Percentiles rank a stretch among this genome's conserved stretches.
phyloP scores from a whole-genome alignment of 2,797 vertebrate species.

The Okamejei kenojei region DNA sequence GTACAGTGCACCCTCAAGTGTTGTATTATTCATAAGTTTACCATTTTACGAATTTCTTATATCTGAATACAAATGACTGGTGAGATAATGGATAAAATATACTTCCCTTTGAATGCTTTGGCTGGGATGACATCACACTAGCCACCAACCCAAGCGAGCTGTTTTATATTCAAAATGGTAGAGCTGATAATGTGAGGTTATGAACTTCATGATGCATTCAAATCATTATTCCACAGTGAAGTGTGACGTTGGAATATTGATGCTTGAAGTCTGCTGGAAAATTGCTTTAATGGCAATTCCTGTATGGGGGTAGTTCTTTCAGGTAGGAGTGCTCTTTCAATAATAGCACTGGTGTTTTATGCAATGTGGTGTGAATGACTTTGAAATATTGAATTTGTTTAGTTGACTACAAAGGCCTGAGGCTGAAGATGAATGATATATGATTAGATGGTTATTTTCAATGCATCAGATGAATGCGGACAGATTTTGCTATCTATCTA shows the following conservation, averaged over 20 bases:
- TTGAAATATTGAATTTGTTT: conserved; percentile 3
- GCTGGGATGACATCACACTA: not conserved
- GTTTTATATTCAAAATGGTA: not conserved
- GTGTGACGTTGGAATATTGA: not conserved
- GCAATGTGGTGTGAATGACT: not conserved
- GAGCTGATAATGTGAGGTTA: not conserved
- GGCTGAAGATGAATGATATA: conserved; percentile 67
- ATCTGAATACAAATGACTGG: not conserved
- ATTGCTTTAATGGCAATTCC: not conserved
- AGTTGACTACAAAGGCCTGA: conserved; percentile 51
- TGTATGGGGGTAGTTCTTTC: not conserved
- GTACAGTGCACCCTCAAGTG: not conserved
- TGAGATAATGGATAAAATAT: not conserved
- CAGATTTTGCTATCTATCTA: not conserved
- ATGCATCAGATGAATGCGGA: conserved; percentile 62
- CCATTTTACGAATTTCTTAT: not conserved
- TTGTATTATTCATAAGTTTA: conserved; percentile 14
- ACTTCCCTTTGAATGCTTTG: not conserved
- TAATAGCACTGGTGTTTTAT: not conserved
- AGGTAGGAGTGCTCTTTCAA: not conserved
- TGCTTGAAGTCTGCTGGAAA: not conserved
- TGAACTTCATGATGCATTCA: not conserved
- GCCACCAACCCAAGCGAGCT: not conserved
- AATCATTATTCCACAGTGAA: not conserved
- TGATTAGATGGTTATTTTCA: conserved; percentile 59